phyloP scores from a whole-genome alignment of 2,888 invertebrate species.

The Archips xylosteana region DNA sequence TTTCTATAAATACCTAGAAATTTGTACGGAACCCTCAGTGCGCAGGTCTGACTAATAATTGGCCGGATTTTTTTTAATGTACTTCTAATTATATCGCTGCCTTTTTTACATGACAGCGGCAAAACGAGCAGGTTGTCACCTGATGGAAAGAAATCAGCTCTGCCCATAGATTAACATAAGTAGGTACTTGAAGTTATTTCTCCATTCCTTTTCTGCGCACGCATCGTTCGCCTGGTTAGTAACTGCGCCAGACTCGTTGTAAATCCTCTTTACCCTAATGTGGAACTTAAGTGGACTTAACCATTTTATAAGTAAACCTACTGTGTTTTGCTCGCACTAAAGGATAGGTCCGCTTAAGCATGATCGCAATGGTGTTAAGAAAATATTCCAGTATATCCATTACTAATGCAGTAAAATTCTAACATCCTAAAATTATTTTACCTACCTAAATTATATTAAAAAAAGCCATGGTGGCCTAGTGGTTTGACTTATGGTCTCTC shows the following conservation, averaged over 20 bases:
- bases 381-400: background rate
- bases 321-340: constrained; percentile 9
- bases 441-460: too few relatives aligned
- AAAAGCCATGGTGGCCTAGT: too few relatives aligned
- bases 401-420: background rate
- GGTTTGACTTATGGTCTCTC: too few relatives aligned
- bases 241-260: constrained; percentile 56
- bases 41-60: too few relatives aligned
- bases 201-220: constrained; percentile 54
- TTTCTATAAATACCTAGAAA: too few relatives aligned
- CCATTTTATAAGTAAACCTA: constrained; percentile 31
- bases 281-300: constrained; percentile 37
- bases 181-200: constrained; percentile 54
- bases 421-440: too few relatives aligned
- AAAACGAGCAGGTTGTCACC: too few relatives aligned
- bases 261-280: constrained; percentile 55
- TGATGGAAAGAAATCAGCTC: background rate
- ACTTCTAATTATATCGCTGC: too few relatives aligned
- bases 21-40: too few relatives aligned
- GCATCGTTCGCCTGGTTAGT: constrained; percentile 56
- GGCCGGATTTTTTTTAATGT: too few relatives aligned
- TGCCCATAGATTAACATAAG: background rate
- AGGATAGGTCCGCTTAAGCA: constrained; percentile 1
- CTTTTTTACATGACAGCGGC: too few relatives aligned
- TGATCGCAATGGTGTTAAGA: constrained; percentile 11